Base-by-base conservation (phyloP, 2,113 vertebrate species). In the Tychaedon coryphoeus region DNA sequence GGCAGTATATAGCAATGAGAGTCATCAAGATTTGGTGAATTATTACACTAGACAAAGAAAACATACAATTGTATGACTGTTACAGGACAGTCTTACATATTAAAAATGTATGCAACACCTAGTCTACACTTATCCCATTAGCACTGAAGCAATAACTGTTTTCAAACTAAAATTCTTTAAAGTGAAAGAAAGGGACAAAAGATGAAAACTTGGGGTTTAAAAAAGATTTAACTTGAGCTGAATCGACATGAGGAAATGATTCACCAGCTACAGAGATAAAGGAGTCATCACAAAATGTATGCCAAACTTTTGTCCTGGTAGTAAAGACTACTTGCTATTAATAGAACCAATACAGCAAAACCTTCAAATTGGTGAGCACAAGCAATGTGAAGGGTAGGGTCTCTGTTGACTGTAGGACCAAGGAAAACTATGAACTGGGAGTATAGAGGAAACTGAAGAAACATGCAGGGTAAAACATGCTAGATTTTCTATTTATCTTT, bases 391-490 rank as follows among this genome's bases (percentile, higher is more conserved):
- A 67, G 75, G 12, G 31, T 75, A 75, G 33, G 7, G 48, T 47
- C 12, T 65, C 33, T 75, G 31, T 26, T 81, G 22, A n/a, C n/a
- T 65, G 8, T 4, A 77, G 33, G 34, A 61, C 45, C 29, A 57
- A 61, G 42, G 40, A 64, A 71, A 70, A 80, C 23, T n/a, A 19
- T 14, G 19, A 60, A 47, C 34, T 2, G 3, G 51, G 36, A 66
- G 26, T 43, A 67, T 1, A 50, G 22, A 48, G 25, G 70, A 75
- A 90, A 90, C 15, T 19, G n/a, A 77, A 76, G 53, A 43, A 60
- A 74, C 0, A 0, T 10, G 48, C 4, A 17, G 19, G 12, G 22
- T 28, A 62, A 84, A 91, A 81, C 0, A 2, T 26, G 31, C 12
- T 43, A 45, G 7, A 12, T 11, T 58, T 58, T 77, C 31, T 9